Evolutionary conservation across 2,113 vertebrate genomes (phyloP).

Genomic region (Calyptommatus sinebrachiatus): DNA sequence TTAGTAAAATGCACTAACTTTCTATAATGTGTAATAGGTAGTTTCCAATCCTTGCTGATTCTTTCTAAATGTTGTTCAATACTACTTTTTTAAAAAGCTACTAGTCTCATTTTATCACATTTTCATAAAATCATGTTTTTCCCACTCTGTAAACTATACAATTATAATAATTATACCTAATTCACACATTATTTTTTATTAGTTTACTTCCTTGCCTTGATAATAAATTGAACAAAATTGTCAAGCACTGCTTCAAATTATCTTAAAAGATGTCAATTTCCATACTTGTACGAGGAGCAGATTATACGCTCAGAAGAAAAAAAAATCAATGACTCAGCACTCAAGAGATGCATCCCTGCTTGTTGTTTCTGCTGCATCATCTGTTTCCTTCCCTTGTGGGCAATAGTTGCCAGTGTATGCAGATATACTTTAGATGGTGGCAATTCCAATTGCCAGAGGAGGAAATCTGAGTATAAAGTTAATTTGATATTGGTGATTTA

Average conservation of each 20-base stretch:
- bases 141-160: not conserved
- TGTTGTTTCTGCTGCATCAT: constrained; percentile 21
- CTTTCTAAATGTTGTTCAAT: constrained; percentile 29
- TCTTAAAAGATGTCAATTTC: constrained; percentile 20
- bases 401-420: not conserved
- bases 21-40: constrained; percentile 53
- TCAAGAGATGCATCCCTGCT: constrained; percentile 1
- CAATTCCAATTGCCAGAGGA: not conserved
- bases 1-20: constrained; percentile 17
- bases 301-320: not conserved
- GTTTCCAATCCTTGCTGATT: not conserved
- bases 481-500: constrained; percentile 24
- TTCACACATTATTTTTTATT: not conserved
- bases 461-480: constrained; percentile 30
- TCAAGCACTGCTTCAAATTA: not conserved
- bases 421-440: constrained; percentile 7
- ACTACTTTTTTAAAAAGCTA: constrained; percentile 31
- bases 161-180: not conserved
- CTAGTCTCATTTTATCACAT: constrained; percentile 32
- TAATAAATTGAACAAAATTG: constrained; percentile 6
- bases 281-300: not conserved
- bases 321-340: constrained; percentile 22
- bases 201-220: not conserved
- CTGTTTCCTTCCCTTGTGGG: not conserved
- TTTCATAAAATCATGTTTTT: constrained; percentile 51